These are phyloP conservation scores for Tor tambroides DNA, from an alignment of 2,113 vertebrate species.

Conservation along the genomic window DNA sequence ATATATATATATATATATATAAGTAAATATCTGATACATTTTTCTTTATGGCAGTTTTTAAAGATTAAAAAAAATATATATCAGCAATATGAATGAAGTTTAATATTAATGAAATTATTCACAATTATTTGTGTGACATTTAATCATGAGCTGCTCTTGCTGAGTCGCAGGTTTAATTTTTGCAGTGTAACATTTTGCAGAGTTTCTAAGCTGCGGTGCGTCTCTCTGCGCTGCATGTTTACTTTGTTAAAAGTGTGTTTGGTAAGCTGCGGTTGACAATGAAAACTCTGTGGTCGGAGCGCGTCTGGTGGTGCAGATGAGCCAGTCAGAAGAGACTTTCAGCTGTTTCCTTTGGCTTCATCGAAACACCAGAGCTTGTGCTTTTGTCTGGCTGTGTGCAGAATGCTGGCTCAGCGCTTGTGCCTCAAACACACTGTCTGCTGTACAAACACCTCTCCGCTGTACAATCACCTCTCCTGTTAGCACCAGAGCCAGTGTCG, in stretches of 20 bases:
- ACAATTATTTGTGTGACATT: background rate
- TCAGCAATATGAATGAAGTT: background rate
- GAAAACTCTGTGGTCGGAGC: slow-evolving; percentile 14
- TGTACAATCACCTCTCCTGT: slow-evolving; percentile 8
- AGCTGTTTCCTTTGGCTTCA: slow-evolving; percentile 66
- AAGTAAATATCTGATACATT: too few species aligned
- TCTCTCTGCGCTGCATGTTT: background rate
- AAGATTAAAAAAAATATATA: background rate
- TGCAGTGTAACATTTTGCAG: background rate
- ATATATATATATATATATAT: too few species aligned
- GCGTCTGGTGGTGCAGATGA: slow-evolving; percentile 2
- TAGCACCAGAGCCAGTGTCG: background rate
- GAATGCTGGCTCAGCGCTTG: slow-evolving; percentile 72
- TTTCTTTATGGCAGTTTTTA: background rate
- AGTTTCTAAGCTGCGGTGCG: background rate
- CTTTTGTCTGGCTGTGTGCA: slow-evolving; percentile 66
- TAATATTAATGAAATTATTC: background rate
- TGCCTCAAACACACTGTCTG: slow-evolving; percentile 54
- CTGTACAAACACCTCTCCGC: slow-evolving; percentile 11
- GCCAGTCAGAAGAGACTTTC: slow-evolving; percentile 44
- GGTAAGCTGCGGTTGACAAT: background rate
- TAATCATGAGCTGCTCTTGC: background rate
- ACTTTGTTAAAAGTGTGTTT: background rate
- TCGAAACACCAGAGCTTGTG: slow-evolving; percentile 67
- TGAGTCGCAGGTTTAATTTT: background rate